Evolutionary conservation across 1,140 invertebrate genomes (phyloP).

Genomic region (Luehdorfia chinensis): DNA sequence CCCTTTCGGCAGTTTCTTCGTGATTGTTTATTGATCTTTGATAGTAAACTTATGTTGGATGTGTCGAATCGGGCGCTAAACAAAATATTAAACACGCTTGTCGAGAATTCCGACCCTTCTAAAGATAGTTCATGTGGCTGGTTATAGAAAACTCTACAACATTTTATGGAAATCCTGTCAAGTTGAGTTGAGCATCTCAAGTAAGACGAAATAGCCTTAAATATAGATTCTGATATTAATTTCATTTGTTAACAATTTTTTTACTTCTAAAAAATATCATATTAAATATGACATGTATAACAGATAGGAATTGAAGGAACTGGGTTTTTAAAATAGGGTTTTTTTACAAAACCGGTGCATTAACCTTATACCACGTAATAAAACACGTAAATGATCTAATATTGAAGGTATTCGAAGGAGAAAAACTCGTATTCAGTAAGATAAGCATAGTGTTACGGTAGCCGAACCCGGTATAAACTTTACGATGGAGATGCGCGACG

Average conservation of each 20-base stretch:
- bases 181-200: background rate
- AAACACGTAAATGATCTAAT: conserved; percentile 6
- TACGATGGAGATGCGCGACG: conserved; percentile 68
- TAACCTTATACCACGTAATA: too few relatives aligned
- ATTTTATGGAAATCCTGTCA: background rate
- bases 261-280: too few relatives aligned
- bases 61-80: conserved; percentile 50
- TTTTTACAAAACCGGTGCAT: too few relatives aligned
- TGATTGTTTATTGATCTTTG: conserved; percentile 46
- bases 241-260: too few relatives aligned
- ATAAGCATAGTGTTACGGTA: conserved; percentile 43
- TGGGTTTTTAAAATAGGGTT: too few relatives aligned
- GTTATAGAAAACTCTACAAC: background rate
- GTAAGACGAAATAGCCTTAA: too few relatives aligned
- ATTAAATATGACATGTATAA: too few relatives aligned
- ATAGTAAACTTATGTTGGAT: conserved; percentile 37
- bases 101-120: background rate
- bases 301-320: too few relatives aligned
- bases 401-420: conserved; percentile 12
- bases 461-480: conserved; percentile 60
- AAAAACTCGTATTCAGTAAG: conserved; percentile 25
- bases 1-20: conserved; percentile 48
- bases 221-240: too few relatives aligned
- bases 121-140: background rate
- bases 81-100: conserved; percentile 25